Evolutionary conservation across 2,797 vertebrate species (phyloP).

Genomic region (Dromococcyx pavoninus): DNA sequence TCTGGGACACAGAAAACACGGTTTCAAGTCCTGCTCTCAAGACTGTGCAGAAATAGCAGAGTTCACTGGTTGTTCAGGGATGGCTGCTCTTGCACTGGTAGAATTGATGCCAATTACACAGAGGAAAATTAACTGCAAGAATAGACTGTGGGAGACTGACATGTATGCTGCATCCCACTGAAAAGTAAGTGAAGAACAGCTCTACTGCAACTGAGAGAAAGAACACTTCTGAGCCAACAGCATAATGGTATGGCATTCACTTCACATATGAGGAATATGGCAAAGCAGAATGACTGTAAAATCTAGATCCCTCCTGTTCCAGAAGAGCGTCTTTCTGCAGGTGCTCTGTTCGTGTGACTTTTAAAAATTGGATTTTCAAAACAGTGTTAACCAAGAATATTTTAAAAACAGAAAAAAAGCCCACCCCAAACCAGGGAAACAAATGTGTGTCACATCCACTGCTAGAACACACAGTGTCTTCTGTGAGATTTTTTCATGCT

Average conservation of each 20-base stretch:
- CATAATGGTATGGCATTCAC: rapidly evolving
- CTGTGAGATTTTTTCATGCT: neutral
- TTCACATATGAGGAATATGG: rapidly evolving
- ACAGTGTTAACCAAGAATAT: neutral
- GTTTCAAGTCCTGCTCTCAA: neutral
- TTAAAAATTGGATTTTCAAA: neutral
- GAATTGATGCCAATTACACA: neutral
- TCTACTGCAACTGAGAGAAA: neutral
- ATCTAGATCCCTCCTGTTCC: neutral
- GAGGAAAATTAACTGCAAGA: neutral
- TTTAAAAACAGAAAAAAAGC: neutral
- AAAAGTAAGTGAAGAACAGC: neutral
- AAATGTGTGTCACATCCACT: rapidly evolving
- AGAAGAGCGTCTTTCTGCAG: neutral
- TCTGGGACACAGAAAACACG: neutral
- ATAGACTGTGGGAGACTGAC: neutral
- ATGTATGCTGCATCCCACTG: neutral
- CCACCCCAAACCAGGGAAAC: neutral
- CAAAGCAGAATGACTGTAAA: neutral
- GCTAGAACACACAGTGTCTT: neutral
- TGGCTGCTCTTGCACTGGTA: neutral
- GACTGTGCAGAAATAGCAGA: neutral
- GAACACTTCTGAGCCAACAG: neutral
- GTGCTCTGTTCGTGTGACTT: neutral
- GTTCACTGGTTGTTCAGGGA: neutral